These are phyloP conservation scores for Trypoxylon attenuatum DNA, from an alignment of 2,888 invertebrate genomes.

Conservation along the genomic window DNA sequence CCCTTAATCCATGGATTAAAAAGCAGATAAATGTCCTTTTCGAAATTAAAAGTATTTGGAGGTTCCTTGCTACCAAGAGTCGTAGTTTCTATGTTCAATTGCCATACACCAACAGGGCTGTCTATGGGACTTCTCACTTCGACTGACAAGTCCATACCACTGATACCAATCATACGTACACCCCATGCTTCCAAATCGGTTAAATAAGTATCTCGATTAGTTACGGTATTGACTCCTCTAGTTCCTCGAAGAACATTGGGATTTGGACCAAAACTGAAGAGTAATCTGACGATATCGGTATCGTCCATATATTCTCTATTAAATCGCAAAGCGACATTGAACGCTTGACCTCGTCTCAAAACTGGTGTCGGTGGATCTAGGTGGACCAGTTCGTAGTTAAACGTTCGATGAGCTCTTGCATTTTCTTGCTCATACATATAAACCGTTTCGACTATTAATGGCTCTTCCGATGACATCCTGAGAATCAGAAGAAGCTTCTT, in stretches of 20 bases:
- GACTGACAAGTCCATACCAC: conserved; percentile 62
- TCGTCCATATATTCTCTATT: conserved; percentile 78
- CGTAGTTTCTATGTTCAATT: conserved; percentile 79
- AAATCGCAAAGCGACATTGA: conserved; percentile 82
- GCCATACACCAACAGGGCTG: conserved; percentile 83
- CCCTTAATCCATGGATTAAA: conserved; percentile 91
- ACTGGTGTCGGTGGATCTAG: conserved; percentile 81
- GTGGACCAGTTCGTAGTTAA: conserved; percentile 82
- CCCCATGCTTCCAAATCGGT: conserved; percentile 73
- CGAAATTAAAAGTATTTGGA: conserved; percentile 77
- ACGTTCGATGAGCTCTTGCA: conserved; percentile 81
- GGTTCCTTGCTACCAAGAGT: conserved; percentile 71
- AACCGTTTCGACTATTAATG: conserved; percentile 78
- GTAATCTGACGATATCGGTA: conserved; percentile 80
- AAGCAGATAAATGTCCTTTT: conserved; percentile 83
- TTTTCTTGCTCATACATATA: conserved; percentile 83
- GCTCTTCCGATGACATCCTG: conserved; percentile 68
- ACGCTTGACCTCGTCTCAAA: conserved; percentile 83
- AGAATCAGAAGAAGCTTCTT: not conserved
- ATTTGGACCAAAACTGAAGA: conserved; percentile 80
- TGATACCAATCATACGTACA: conserved; percentile 67
- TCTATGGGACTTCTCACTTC: conserved; percentile 81
- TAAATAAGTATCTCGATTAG: conserved; percentile 59
- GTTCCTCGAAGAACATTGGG: conserved; percentile 78
- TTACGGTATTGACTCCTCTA: conserved; percentile 74